Evolutionary conservation across 2,888 invertebrate species (phyloP).

Genomic region (Nemoura dubitans): DNA sequence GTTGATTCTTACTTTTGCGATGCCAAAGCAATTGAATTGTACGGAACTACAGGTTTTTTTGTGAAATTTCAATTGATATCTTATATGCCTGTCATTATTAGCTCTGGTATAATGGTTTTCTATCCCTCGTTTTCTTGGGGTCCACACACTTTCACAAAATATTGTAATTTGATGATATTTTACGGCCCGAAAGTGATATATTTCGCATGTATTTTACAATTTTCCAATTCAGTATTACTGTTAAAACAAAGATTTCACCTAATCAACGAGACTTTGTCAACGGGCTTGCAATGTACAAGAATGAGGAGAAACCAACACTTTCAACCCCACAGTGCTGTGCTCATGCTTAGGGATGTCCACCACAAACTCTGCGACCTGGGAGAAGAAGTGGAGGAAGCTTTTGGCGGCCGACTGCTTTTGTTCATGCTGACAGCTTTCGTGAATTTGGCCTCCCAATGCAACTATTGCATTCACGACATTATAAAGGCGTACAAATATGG

Average conservation of each 20-base stretch:
- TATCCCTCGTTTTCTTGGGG: neutral
- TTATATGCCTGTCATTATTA: neutral
- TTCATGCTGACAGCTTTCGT: neutral
- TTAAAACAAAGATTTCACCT: neutral
- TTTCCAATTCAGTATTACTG: neutral
- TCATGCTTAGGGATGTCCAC: neutral
- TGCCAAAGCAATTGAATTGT: neutral
- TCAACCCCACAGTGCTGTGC: neutral
- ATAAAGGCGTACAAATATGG: neutral
- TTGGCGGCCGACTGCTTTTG: neutral
- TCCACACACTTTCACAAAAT: neutral
- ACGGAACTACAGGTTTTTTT: neutral
- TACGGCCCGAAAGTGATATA: neutral
- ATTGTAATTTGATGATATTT: neutral
- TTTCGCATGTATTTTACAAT: neutral
- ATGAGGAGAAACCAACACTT: neutral
- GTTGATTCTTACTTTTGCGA: neutral
- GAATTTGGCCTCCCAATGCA: neutral
- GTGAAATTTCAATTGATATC: neutral
- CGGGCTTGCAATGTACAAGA: neutral
- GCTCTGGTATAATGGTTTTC: neutral
- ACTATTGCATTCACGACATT: neutral
- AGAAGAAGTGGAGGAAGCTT: neutral
- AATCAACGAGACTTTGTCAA: neutral
- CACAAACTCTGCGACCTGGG: neutral